These are phyloP conservation scores for Cheilosia soror DNA, from an alignment of 2,888 invertebrate genomes.

Conservation along the genomic window DNA sequence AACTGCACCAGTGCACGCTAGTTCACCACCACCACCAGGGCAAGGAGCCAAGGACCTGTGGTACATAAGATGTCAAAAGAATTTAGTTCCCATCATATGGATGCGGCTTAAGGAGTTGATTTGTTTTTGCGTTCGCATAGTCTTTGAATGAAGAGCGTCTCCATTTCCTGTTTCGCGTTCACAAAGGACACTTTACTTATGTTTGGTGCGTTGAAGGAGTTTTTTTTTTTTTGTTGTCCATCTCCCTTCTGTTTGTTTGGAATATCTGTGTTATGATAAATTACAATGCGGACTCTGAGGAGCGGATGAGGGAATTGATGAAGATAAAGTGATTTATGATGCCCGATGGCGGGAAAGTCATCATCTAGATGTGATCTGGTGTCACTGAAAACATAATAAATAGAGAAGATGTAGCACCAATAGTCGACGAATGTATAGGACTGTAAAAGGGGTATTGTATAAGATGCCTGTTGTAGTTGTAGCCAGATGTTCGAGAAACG, in stretches of 20 bases:
- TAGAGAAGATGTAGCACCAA: too few relatives aligned
- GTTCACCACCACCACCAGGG: background rate
- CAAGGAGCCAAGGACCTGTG: background rate
- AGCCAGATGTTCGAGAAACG: too few relatives aligned
- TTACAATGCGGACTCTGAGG: conserved; percentile 34
- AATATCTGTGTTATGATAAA: conserved; percentile 53
- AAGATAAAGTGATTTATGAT: conserved; percentile 59
- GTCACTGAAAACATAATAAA: background rate
- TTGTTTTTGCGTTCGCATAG: conserved; percentile 33
- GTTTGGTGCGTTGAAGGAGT: conserved; percentile 27
- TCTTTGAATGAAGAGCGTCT: conserved; percentile 14
- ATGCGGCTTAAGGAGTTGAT: conserved; percentile 37
- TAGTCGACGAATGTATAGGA: too few relatives aligned
- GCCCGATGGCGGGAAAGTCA: conserved; percentile 38
- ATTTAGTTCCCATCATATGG: conserved; percentile 46
- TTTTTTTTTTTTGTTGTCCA: conserved; percentile 8
- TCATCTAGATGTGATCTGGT: conserved; percentile 23
- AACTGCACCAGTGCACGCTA: conserved; percentile 15
- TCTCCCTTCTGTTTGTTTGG: conserved; percentile 11
- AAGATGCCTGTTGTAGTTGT: too few relatives aligned
- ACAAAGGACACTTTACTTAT: conserved; percentile 43
- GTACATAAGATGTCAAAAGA: conserved; percentile 8
- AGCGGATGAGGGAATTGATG: conserved; percentile 47
- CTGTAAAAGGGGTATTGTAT: too few relatives aligned
- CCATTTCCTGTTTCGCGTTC: conserved; percentile 48